Evolutionary conservation across 2,797 vertebrate species (phyloP).

Genomic region (Tokudaia muenninki): DNA sequence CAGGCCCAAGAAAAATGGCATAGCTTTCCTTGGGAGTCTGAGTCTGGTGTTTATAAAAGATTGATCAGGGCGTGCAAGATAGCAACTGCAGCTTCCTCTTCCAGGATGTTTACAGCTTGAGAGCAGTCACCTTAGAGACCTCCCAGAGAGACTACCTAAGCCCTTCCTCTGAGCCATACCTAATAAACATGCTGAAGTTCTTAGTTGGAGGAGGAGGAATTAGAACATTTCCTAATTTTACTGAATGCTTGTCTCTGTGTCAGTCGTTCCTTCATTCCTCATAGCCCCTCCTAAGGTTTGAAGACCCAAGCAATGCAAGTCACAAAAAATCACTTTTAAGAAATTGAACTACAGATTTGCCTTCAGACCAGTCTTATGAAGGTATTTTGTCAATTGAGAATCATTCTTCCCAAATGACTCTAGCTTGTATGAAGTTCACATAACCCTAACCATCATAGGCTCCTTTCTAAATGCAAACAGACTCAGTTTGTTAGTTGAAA

Average conservation of each 20-base stretch:
- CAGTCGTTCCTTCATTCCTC: not conserved
- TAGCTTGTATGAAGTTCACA: no score
- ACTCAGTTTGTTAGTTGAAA: no score
- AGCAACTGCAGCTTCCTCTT: not conserved
- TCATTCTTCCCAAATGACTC: no score
- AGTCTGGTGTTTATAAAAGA: not conserved
- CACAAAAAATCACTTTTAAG: no score
- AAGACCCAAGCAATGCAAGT: no score
- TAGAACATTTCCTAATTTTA: not conserved
- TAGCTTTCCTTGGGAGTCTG: not conserved
- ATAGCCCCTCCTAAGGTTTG: no score
- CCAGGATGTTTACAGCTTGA: not conserved
- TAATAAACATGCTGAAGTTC: not conserved
- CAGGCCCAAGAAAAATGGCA: not conserved
- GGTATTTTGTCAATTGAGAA: no score
- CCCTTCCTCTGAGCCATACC: not conserved
- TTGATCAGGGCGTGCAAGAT: not conserved
- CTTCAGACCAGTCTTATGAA: no score
- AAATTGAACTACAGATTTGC: no score
- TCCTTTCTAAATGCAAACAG: no score
- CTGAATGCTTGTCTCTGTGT: not conserved
- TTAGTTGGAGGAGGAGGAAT: not conserved
- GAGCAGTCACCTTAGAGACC: not conserved
- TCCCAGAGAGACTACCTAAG: not conserved
- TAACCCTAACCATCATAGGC: no score